Evolutionary conservation across 2,888 invertebrate species (phyloP).

Genomic region (Vanessa cardui): DNA sequence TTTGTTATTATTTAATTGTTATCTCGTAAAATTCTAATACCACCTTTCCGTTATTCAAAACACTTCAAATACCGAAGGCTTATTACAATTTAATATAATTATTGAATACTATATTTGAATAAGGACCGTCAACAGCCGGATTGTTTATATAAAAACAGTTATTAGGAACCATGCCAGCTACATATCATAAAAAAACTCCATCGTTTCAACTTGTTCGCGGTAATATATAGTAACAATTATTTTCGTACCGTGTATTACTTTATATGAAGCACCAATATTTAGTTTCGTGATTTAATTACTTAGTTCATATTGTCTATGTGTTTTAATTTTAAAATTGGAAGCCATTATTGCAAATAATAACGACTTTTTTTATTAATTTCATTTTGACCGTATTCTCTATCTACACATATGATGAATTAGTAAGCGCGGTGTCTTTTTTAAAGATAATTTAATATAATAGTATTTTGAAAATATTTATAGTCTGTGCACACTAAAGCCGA

Average conservation of each 20-base stretch:
- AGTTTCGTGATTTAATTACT: too few species aligned
- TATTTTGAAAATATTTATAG: too few species aligned
- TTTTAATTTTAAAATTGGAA: too few species aligned
- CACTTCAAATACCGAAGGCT: background rate
- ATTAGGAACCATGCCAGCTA: constrained; percentile 26
- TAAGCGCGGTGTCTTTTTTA: too few species aligned
- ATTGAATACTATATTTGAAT: background rate
- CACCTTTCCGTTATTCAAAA: constrained; percentile 1
- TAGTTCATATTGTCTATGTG: too few species aligned
- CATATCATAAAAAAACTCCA: background rate
- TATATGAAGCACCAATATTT: constrained; percentile 4
- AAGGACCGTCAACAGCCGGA: background rate
- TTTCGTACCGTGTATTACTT: background rate
- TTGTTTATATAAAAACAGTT: constrained; percentile 8
- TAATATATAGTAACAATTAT: background rate
- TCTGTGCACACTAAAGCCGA: too few species aligned
- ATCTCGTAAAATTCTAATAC: constrained; percentile 5
- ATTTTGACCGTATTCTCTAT: too few species aligned
- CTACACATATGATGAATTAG: too few species aligned
- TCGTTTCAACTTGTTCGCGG: background rate
- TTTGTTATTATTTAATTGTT: constrained; percentile 4
- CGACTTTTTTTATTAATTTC: too few species aligned
- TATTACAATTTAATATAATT: background rate
- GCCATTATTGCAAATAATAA: too few species aligned
- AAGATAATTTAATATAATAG: too few species aligned